Percentiles rank a stretch among this genome's conserved stretches.
phyloP scores from a whole-genome alignment of 2,888 invertebrate genomes.

The Meiosimyza platycephala region DNA sequence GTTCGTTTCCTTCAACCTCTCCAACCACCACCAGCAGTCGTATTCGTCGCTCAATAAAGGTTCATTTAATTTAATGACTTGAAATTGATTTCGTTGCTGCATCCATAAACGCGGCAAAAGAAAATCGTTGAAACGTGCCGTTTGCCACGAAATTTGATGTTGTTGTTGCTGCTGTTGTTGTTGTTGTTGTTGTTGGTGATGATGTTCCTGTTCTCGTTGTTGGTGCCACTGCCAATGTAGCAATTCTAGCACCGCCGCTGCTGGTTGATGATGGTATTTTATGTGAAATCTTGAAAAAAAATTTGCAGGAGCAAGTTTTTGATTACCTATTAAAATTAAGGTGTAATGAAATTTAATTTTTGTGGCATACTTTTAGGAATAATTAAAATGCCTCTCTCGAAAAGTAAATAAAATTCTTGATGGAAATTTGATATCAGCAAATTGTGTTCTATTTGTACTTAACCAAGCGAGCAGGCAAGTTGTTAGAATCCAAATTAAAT shows the following conservation, averaged over 20 bases:
- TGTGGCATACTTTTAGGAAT: conserved; percentile 53
- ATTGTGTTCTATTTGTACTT: too few relatives aligned
- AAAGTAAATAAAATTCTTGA: background rate
- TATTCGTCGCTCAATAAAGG: conserved; percentile 51
- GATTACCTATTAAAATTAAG: conserved; percentile 58
- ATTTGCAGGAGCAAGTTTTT: conserved; percentile 48
- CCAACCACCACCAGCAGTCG: background rate
- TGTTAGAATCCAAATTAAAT: background rate
- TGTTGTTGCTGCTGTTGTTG: conserved; percentile 6
- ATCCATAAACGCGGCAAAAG: conserved; percentile 44
- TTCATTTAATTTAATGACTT: conserved; percentile 62
- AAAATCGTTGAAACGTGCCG: conserved; percentile 59
- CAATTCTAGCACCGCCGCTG: too few relatives aligned
- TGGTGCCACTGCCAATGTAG: too few relatives aligned
- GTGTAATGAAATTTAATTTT: conserved; percentile 59
- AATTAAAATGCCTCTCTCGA: conserved; percentile 48
- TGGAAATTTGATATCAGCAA: background rate
- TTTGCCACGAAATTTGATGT: conserved; percentile 36
- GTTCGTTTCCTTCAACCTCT: too few relatives aligned
- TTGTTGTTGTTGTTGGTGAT: background rate
- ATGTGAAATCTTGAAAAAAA: conserved; percentile 2
- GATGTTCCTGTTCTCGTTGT: background rate
- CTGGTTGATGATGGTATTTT: background rate
- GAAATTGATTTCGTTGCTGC: conserved; percentile 60
- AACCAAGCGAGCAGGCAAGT: background rate